A percentile compares a stretch with the other conserved stretches of the same genome.
Conservation (phyloP, 1,140 invertebrate species). For the Apocrypta bakeri region DNA sequence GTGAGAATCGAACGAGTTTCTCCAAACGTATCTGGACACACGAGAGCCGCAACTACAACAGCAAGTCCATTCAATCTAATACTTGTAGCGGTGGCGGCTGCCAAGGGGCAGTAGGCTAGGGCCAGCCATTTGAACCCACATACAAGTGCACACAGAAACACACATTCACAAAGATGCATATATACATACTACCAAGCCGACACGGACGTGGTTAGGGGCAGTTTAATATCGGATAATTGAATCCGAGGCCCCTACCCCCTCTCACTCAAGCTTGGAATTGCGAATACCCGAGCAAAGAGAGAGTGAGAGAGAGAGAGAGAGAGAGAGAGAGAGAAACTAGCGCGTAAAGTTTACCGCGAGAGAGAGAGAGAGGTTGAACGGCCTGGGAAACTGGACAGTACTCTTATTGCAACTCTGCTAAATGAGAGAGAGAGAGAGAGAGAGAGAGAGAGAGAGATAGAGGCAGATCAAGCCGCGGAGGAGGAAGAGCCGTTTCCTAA, state of each 20-base stretch:
- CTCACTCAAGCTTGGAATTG: slow-evolving; percentile 38
- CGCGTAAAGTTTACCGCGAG: slow-evolving; percentile 42
- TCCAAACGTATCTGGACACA: slow-evolving; percentile 66
- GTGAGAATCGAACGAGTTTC: slow-evolving; percentile 55
- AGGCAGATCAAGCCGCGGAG: slow-evolving; percentile 4
- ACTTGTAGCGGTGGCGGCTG: slow-evolving; percentile 61
- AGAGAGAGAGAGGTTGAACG: no score
- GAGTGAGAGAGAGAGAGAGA: slow-evolving; percentile 23
- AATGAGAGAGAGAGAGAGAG: slow-evolving; percentile 52
- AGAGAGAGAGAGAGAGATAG: slow-evolving; percentile 42
- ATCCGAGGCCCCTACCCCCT: slow-evolving; percentile 65
- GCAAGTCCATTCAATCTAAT: slow-evolving; percentile 73
- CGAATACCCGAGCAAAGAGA: slow-evolving; percentile 34
- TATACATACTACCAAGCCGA: slow-evolving; percentile 56
- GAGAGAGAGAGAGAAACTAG: slow-evolving; percentile 29
- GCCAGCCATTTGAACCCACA: slow-evolving; percentile 70
- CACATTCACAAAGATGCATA: neutral
- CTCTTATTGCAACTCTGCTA: slow-evolving; percentile 64
- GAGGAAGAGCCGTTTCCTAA: slow-evolving; percentile 53
- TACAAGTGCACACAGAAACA: slow-evolving; percentile 23
- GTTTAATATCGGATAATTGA: slow-evolving; percentile 76
- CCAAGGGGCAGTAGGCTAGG: slow-evolving; percentile 53
- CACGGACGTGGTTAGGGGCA: slow-evolving; percentile 72
- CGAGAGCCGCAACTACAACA: slow-evolving; percentile 71
- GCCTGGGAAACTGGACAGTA: slow-evolving; percentile 56